Evolutionary conservation across 1,140 invertebrate species (phyloP).

Genomic region (Condylostylus longicornis): DNA sequence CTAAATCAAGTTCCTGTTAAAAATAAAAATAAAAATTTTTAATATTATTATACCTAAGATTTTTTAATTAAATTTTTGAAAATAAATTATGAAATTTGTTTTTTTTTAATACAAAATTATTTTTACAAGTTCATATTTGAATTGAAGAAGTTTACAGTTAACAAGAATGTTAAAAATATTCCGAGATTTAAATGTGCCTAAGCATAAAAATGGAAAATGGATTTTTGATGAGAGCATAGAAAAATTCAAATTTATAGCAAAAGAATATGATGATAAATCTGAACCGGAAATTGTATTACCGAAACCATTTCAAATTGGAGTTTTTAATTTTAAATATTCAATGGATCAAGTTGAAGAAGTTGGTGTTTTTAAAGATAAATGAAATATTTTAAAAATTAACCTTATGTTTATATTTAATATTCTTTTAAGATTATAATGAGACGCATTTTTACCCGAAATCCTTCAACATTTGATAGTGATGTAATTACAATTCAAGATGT

Average conservation of each 20-base stretch:
- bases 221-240: slow-evolving; percentile 17
- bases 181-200: too few species aligned
- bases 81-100: too few species aligned
- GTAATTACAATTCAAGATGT: slow-evolving; percentile 22
- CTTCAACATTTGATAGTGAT: slow-evolving; percentile 15
- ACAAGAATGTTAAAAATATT: too few species aligned
- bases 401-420: background rate
- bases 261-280: slow-evolving; percentile 11
- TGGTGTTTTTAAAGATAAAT: background rate
- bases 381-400: background rate
- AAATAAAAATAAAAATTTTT: background rate
- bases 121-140: too few species aligned
- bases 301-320: slow-evolving; percentile 5
- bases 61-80: too few species aligned
- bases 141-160: too few species aligned
- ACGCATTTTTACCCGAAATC: slow-evolving; percentile 13
- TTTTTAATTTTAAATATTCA: slow-evolving; percentile 15
- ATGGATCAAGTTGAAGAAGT: slow-evolving; percentile 24
- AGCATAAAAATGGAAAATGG: slow-evolving; percentile 22
- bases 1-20: slow-evolving; percentile 44
- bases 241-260: slow-evolving; percentile 14
- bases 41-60: too few species aligned
- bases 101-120: too few species aligned
- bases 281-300: slow-evolving; percentile 17
- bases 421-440: slow-evolving; percentile 14